These are phyloP conservation scores for Rhynchomys soricoides DNA, from an alignment of 2,113 vertebrate genomes.

Conservation along the genomic window DNA sequence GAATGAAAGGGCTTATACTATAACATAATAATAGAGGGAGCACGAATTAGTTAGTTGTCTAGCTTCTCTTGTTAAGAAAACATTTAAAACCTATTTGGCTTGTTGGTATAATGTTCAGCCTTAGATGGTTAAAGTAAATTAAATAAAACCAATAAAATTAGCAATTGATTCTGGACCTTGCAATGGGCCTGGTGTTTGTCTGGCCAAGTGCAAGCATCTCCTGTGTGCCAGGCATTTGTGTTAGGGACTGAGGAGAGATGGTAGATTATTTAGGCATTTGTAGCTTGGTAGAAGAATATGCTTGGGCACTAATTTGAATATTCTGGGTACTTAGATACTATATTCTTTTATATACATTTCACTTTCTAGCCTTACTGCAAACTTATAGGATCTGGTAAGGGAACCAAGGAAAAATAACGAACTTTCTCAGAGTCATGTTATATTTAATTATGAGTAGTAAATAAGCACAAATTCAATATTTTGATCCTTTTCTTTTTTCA, in stretches of 20 bases:
- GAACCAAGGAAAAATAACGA: background rate
- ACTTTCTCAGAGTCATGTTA: background rate
- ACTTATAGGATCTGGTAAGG: slow-evolving; percentile 12
- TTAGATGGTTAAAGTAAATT: slow-evolving; percentile 50
- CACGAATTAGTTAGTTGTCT: slow-evolving; percentile 52
- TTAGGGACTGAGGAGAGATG: background rate
- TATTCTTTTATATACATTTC: slow-evolving; percentile 1
- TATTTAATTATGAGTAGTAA: slow-evolving; percentile 14
- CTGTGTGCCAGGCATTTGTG: background rate
- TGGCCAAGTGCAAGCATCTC: background rate
- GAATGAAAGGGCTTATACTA: slow-evolving; percentile 63
- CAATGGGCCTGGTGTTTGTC: background rate
- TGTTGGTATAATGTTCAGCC: slow-evolving; percentile 44
- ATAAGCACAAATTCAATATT: slow-evolving; percentile 20
- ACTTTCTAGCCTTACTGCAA: slow-evolving; percentile 18
- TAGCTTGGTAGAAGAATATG: background rate
- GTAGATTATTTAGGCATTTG: background rate
- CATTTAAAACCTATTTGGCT: slow-evolving; percentile 67
- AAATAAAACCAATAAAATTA: slow-evolving; percentile 40
- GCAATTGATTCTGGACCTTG: background rate
- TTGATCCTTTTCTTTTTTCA: background rate
- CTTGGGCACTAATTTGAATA: background rate
- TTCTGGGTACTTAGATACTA: background rate
- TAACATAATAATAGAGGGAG: slow-evolving; percentile 53
- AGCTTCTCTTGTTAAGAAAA: slow-evolving; percentile 71